phyloP scores from a whole-genome alignment of 1,140 invertebrate species.

The Homarus americanus region DNA sequence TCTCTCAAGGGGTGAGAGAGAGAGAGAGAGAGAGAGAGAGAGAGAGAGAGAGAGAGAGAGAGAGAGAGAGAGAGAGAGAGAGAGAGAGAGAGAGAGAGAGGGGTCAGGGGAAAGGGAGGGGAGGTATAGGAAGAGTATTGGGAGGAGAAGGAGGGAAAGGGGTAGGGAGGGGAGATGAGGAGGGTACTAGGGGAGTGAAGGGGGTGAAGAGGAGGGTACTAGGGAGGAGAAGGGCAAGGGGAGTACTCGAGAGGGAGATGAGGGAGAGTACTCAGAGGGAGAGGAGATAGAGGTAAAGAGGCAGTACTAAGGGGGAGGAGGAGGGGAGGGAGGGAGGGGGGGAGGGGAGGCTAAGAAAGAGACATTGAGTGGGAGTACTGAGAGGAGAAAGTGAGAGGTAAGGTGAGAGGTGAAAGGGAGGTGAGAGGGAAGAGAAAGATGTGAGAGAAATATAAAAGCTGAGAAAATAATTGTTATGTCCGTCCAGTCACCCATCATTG shows the following conservation, averaged over 20 bases:
- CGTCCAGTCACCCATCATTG: neutral
- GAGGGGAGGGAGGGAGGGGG: too few species aligned
- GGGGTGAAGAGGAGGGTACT: neutral
- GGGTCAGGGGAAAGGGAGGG: neutral
- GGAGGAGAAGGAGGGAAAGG: neutral
- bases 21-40: too few species aligned
- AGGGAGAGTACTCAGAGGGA: too few species aligned
- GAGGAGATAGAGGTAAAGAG: too few species aligned
- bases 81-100: neutral
- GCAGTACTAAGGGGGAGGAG: too few species aligned
- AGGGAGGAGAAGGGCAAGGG: conserved; percentile 14
- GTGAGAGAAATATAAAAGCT: too few species aligned
- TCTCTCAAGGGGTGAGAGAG: too few species aligned
- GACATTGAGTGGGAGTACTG: neutral
- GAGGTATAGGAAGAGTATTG: neutral
- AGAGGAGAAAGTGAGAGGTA: neutral
- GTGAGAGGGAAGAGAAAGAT: neutral
- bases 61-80: neutral
- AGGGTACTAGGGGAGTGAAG: neutral
- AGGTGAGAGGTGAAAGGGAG: neutral
- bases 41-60: neutral
- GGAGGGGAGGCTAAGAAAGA: neutral
- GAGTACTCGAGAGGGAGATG: too few species aligned
- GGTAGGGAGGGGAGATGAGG: neutral
- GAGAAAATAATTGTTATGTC: too few species aligned